Evolutionary conservation across 2,888 invertebrate species (phyloP), one percentile per base, ranked within the genome.

Genomic region (Eurytoma californica): DNA sequence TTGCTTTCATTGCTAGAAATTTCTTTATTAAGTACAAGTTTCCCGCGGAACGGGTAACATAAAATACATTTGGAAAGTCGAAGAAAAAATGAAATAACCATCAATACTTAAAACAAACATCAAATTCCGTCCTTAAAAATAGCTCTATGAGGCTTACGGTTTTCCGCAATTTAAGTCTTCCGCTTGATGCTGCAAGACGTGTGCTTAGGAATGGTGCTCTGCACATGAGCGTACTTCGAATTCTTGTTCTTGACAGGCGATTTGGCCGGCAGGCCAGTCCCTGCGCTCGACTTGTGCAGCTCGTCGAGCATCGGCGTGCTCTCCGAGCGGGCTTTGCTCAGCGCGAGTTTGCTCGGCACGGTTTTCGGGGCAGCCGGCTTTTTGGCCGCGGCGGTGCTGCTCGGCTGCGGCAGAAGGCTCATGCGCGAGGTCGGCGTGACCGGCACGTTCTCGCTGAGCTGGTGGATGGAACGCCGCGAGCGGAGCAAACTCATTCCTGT

Each of bases 171-270:
- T n/a, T 82, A 4, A 77, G 80, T 28, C 74, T 72, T 58, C 5
- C 53, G 30, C 47, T 79, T 79, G 5, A 67, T 39, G 18, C 55
- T 1, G 14, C 14, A 18, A 1, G 14, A 12, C 0, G 3, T 47
- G 1, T 68, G 24, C 77, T 86, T 87, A 16, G 84, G 83, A 79
- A 86, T 84, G 0, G 84, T 86, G 53, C 86, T 86, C 65, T 83
- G 82, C 2, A 86, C 79, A 51, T 85, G 85, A 0, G 84, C 83
- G 66, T 84, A 86, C 68, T 83, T 86, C 0, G 84, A 69, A 76
- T 82, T 85, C 16, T 18, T 60, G n/a, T 14, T 51, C 51, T 24
- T 69, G 7, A 65, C 13, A 5, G 76, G 28, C 57, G 76, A 63
- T 28, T 63, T 79, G n/a, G 13, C 14, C 28, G 14, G 3, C 13